Conservation (phyloP, 2,888 invertebrate genomes). For the Drosophila borborema region DNA sequence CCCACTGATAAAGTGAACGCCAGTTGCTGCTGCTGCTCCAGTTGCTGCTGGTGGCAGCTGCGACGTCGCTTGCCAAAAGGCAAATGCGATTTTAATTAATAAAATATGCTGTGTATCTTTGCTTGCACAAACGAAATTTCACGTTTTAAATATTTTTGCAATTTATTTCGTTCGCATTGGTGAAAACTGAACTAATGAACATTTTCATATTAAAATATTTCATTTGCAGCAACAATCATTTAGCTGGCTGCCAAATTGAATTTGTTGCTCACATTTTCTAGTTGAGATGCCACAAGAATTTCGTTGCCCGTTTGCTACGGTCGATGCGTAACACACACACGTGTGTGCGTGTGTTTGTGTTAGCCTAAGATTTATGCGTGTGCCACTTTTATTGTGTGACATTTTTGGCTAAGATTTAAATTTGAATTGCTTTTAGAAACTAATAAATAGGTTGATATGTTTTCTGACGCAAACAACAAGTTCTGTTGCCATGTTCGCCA, state of each 20-base stretch:
- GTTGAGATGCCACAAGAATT: conserved; percentile 68
- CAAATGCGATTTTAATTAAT: conserved; percentile 81
- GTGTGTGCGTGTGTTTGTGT: background rate
- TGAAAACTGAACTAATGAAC: conserved; percentile 67
- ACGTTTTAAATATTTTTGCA: conserved; percentile 48
- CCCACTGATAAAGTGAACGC: conserved; percentile 82
- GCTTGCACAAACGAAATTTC: conserved; percentile 77
- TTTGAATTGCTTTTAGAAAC: conserved; percentile 59
- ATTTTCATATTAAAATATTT: conserved; percentile 23
- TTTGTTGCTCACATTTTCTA: conserved; percentile 68
- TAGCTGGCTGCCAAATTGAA: conserved; percentile 39
- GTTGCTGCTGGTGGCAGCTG: conserved; percentile 50
- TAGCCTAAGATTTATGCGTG: conserved; percentile 74
- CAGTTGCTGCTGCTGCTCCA: conserved; percentile 34
- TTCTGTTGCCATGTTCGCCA: conserved; percentile 29
- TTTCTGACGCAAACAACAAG: conserved; percentile 35
- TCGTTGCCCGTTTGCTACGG: conserved; percentile 60
- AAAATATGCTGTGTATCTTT: conserved; percentile 69
- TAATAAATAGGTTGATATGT: conserved; percentile 58
- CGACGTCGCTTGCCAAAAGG: conserved; percentile 58
- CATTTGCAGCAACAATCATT: conserved; percentile 29
- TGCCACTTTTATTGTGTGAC: conserved; percentile 71
- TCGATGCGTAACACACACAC: too few relatives aligned
- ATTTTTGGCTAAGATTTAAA: conserved; percentile 45
- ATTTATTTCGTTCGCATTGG: conserved; percentile 48